Conservation (phyloP, 2,113 vertebrate species). For the Uropsilus gracilis region DNA sequence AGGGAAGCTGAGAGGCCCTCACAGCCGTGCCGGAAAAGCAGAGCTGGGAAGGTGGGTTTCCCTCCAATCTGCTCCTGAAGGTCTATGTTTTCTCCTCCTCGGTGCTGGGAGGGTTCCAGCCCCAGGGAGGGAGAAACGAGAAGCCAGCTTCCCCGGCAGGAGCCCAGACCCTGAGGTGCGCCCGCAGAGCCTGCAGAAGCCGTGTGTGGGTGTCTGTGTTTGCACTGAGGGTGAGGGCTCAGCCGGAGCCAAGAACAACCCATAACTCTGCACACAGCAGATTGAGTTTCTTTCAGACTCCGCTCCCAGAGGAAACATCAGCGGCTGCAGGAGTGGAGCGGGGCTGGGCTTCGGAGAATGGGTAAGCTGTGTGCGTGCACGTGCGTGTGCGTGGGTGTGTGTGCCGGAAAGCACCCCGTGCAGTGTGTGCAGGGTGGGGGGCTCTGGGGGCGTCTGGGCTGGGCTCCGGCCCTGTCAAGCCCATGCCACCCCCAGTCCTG, state of each 20-base stretch:
- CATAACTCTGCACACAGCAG: slow-evolving; percentile 51
- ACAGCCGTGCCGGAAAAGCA: accelerated
- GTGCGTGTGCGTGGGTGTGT: too few species aligned
- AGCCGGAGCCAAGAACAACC: slow-evolving; percentile 65
- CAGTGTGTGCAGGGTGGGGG: neutral
- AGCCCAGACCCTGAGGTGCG: neutral
- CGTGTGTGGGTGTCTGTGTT: slow-evolving; percentile 29
- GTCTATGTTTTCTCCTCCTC: neutral
- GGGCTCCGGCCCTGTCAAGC: neutral
- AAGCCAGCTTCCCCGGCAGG: neutral
- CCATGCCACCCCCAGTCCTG: accelerated
- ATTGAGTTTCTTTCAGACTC: slow-evolving; percentile 45
- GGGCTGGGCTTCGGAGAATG: neutral
- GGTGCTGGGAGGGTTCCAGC: neutral
- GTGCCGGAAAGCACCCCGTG: neutral
- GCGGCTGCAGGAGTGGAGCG: neutral
- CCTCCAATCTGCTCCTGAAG: neutral
- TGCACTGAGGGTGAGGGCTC: neutral
- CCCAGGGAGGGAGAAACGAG: neutral
- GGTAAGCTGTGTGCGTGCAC: slow-evolving; percentile 22
- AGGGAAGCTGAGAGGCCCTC: neutral
- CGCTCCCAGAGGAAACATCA: slow-evolving; percentile 30
- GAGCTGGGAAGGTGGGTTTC: neutral
- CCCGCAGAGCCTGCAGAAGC: neutral
- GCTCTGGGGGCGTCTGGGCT: accelerated